phyloP scores from a whole-genome alignment of 2,888 invertebrate species.

The Agrotis ipsilon region DNA sequence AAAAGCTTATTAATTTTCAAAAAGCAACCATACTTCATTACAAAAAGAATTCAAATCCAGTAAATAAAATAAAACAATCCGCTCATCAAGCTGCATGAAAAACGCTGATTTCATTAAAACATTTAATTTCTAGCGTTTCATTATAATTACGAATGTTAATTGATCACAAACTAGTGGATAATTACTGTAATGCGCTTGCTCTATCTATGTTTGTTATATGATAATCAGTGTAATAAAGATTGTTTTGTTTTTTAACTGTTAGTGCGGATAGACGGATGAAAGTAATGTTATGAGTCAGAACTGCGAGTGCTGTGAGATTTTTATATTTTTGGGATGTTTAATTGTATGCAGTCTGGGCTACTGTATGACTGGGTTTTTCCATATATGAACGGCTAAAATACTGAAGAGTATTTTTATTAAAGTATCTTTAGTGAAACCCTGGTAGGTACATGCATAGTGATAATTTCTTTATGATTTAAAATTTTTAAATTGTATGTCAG shows the following conservation, averaged over 20 bases:
- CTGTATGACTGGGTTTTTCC: neutral
- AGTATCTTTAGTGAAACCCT: too few relatives aligned
- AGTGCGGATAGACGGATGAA: constrained; percentile 9
- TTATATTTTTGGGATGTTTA: neutral
- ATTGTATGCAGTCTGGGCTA: neutral
- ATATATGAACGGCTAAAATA: neutral
- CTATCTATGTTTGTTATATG: constrained; percentile 49
- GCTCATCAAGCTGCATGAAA: constrained; percentile 1
- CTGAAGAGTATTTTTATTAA: too few relatives aligned
- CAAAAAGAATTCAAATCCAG: neutral
- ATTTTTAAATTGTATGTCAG: too few relatives aligned
- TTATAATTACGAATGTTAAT: constrained; percentile 54
- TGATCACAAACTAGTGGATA: constrained; percentile 55
- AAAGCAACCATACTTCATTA: neutral
- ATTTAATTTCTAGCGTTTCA: constrained; percentile 22
- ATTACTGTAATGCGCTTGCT: constrained; percentile 47
- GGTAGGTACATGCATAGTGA: too few relatives aligned
- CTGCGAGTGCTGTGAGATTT: neutral
- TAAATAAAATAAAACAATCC: neutral
- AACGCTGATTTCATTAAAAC: neutral
- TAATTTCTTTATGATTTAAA: too few relatives aligned
- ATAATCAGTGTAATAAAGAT: constrained; percentile 57
- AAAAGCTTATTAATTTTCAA: neutral
- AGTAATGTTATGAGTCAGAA: constrained; percentile 14
- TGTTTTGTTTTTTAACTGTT: constrained; percentile 41